Percentiles rank a stretch among this genome's conserved stretches.
Conservation (phyloP, 2,888 invertebrate genomes). For the Parnassius smintheus region DNA sequence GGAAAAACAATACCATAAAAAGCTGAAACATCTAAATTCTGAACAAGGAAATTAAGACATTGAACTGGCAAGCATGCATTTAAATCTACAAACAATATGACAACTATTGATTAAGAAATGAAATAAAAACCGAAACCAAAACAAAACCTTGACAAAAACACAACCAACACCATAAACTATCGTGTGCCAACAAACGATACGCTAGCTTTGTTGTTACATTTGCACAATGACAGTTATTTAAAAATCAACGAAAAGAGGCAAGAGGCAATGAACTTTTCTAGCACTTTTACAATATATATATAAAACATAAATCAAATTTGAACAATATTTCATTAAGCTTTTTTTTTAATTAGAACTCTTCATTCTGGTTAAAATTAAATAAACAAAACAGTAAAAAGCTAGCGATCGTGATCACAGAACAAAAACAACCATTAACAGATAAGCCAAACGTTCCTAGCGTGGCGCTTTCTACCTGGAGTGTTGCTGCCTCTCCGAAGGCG, state of each 20-base stretch:
- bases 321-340: not conserved
- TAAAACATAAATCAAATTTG: no score
- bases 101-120: constrained; percentile 43
- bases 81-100: constrained; percentile 58
- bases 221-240: not conserved
- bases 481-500: constrained; percentile 71
- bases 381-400: constrained; percentile 35
- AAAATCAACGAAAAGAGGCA: no score
- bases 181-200: constrained; percentile 45
- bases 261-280: no score
- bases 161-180: not conserved
- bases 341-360: not conserved
- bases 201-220: constrained; percentile 42
- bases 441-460: constrained; percentile 71
- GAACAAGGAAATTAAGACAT: constrained; percentile 48
- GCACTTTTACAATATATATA: no score
- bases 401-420: constrained; percentile 44
- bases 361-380: not conserved
- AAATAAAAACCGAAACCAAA: constrained; percentile 50
- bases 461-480: constrained; percentile 77
- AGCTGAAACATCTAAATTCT: constrained; percentile 40
- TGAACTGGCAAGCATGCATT: constrained; percentile 76
- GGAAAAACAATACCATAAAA: constrained; percentile 7
- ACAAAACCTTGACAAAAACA: constrained; percentile 57
- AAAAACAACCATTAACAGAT: constrained; percentile 60